Conservation (phyloP, 2,113 vertebrate genomes). For the Maccullochella peelii region DNA sequence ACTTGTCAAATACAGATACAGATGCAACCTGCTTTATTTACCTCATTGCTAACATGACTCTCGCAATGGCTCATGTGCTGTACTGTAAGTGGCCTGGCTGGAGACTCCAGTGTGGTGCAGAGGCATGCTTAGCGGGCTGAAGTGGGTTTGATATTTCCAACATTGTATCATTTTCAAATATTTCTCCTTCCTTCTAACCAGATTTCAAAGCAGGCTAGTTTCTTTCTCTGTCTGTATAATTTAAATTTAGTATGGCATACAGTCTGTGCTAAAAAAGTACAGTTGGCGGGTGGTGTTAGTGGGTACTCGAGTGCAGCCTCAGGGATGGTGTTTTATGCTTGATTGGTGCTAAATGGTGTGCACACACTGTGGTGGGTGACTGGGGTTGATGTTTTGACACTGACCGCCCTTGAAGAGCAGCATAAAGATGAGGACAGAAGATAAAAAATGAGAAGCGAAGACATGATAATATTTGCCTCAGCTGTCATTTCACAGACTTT, state of each 20-base stretch:
- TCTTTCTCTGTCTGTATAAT: constrained; percentile 41
- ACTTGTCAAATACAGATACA: constrained; percentile 50
- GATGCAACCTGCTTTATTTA: constrained; percentile 35
- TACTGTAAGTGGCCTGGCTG: constrained; percentile 18
- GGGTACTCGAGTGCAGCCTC: constrained; percentile 53
- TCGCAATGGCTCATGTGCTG: constrained; percentile 13
- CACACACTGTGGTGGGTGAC: constrained; percentile 48
- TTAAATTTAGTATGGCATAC: constrained; percentile 51
- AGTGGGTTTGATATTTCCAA: constrained; percentile 51
- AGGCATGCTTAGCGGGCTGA: constrained; percentile 37
- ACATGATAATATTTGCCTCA: constrained; percentile 33
- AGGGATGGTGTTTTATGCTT: constrained; percentile 72
- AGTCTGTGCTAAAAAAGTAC: constrained; percentile 15
- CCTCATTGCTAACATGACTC: constrained; percentile 22
- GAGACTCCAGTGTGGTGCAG: constrained; percentile 41
- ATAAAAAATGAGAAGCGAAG: constrained; percentile 20
- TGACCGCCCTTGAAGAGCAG: constrained; percentile 28
- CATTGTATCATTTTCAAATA: constrained; percentile 59
- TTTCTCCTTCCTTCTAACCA: constrained; percentile 46
- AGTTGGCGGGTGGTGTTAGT: constrained; percentile 41
- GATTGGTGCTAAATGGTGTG: constrained; percentile 74
- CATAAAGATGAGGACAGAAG: constrained; percentile 41
- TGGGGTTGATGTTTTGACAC: constrained; percentile 61
- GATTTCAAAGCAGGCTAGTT: constrained; percentile 41
- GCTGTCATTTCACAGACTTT: constrained; percentile 28